Evolutionary conservation across 2,888 invertebrate species (phyloP), one percentile per base, ranked within the genome.

Genomic region (Embidobia sp.): DNA sequence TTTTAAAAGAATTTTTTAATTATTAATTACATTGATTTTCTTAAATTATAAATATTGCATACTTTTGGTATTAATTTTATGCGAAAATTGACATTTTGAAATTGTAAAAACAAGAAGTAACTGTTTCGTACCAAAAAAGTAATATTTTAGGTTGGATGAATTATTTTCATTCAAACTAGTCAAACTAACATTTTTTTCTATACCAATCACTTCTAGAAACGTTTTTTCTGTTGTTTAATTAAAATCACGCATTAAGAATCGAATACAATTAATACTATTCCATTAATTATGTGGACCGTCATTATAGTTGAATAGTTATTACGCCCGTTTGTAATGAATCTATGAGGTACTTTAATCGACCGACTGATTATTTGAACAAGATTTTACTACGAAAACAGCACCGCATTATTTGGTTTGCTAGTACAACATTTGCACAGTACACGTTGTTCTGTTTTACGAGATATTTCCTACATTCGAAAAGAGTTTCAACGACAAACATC

Each of bases 381-480:
- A 75, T 75, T 75, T 69, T 55, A 69, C 63, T 75, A 69, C 55
- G 69, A 49, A 75, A 63, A 63, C 75, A 42, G 29, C 3, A 33
- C 27, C 7, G 13, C 63, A 49, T 40, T 75, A 48, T 75, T 69
- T 42, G 63, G 26, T 40, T 57, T 42, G 75, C 42, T 69, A 27
- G 33, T 29, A 46, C 57, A 55, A 63, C 42, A 55, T 55, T 55
- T 73, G 37, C 53, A 15, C 19, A 40, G 31, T n/a, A 35, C 15
- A 16, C 11, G 18, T 35, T 15, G 13, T n/a, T 13, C 44, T 44
- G 22, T 57, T 59, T 33, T 31, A 22, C n/a, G n/a, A n/a, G n/a
- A n/a, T n/a, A n/a, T n/a, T n/a, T n/a, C n/a, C n/a, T n/a, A n/a
- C n/a, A n/a, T n/a, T 16, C 6, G 18, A 19, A 57, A 57, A 44